Evolutionary conservation across 2,113 vertebrate genomes (phyloP).

Genomic region (Rhabdomys dilectus): DNA sequence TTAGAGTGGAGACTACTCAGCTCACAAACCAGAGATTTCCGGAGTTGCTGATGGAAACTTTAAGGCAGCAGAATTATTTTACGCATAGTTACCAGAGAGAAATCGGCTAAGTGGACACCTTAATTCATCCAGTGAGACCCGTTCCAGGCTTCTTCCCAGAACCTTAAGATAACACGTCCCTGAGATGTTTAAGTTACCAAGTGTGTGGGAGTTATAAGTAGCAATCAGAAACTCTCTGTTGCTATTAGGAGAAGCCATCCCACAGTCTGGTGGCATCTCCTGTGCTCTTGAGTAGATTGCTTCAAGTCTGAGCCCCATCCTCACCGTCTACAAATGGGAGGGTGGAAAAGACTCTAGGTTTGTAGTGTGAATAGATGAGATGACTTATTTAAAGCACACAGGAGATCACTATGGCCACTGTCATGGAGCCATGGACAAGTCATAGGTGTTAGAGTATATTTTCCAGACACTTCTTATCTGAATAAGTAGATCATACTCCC

Average conservation of each 20-base stretch:
- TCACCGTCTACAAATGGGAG: background rate
- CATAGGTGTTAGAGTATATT: background rate
- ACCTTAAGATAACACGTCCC: background rate
- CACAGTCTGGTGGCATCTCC: background rate
- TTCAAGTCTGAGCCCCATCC: background rate
- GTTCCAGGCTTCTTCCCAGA: background rate
- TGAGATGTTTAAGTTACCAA: background rate
- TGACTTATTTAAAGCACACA: background rate
- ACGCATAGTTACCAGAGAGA: background rate
- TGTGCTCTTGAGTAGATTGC: background rate
- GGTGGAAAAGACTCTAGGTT: background rate
- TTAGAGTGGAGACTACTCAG: background rate
- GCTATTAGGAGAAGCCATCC: background rate
- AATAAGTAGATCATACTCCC: background rate
- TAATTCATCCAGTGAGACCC: background rate
- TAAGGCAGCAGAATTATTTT: background rate
- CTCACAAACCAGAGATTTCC: background rate
- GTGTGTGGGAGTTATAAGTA: constrained; percentile 1
- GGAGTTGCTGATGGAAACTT: background rate
- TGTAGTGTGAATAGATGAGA: background rate
- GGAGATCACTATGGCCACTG: background rate
- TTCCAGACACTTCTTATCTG: background rate
- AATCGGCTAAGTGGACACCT: background rate
- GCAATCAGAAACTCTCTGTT: background rate
- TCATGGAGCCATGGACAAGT: background rate